Evolutionary conservation across 1,140 invertebrate species (phyloP).

Genomic region (Hyles vespertilio): DNA sequence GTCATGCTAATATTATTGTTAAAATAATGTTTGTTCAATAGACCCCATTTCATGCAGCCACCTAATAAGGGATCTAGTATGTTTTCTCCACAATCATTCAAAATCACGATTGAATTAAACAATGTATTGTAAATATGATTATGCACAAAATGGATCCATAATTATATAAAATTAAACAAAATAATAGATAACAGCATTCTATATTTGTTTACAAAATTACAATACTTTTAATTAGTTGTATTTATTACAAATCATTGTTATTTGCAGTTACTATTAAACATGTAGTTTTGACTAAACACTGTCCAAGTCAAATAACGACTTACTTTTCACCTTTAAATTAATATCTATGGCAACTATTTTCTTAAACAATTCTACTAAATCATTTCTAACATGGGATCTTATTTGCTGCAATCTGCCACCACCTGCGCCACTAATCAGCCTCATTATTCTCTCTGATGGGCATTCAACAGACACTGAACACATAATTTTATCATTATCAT

Average conservation of each 20-base stretch:
- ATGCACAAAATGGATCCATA: no score
- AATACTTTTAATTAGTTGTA: no score
- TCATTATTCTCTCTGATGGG: conserved; percentile 77
- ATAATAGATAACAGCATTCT: no score
- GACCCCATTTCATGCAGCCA: no score
- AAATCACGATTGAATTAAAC: no score
- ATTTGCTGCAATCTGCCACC: conserved; percentile 82
- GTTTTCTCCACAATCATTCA: no score
- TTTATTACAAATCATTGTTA: background rate
- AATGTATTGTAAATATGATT: no score
- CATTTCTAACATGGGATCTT: conserved; percentile 73
- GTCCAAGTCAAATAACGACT: conserved; percentile 9
- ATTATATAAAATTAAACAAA: no score
- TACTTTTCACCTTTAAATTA: conserved; percentile 42
- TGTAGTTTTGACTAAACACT: background rate
- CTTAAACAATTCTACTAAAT: conserved; percentile 57
- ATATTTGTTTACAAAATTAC: no score
- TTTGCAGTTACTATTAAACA: background rate
- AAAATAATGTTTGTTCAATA: no score
- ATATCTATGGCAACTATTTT: conserved; percentile 54
- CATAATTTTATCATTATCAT: conserved; percentile 77
- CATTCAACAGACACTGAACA: conserved; percentile 80
- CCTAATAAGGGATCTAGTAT: no score
- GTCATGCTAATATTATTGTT: no score
- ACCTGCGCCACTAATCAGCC: conserved; percentile 79